Conservation (phyloP, 1,140 invertebrate species). For the Drosophila pallidifrons region DNA sequence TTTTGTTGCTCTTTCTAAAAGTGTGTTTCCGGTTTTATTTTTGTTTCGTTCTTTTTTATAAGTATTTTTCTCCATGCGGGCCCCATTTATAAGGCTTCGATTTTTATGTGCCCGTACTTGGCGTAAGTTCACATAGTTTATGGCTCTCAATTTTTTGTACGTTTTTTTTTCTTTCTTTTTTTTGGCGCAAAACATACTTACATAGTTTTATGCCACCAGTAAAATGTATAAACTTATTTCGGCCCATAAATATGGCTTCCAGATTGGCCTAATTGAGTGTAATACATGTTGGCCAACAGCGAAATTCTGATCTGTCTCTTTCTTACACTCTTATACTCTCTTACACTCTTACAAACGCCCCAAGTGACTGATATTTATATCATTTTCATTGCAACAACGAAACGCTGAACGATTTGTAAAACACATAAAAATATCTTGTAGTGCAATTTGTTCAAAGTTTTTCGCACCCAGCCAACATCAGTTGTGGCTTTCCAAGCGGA, state of each 20-base stretch:
- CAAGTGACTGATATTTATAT: constrained; percentile 53
- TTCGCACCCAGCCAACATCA: neutral
- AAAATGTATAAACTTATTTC: constrained; percentile 73
- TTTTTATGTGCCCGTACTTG: constrained; percentile 61
- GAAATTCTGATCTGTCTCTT: constrained; percentile 1
- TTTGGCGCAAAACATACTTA: constrained; percentile 15
- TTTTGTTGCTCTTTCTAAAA: no score
- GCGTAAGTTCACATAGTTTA: constrained; percentile 63
- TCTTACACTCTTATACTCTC: neutral
- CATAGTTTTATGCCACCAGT: constrained; percentile 44
- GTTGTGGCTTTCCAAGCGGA: constrained; percentile 5
- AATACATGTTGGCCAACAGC: constrained; percentile 63
- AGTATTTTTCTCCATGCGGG: constrained; percentile 40
- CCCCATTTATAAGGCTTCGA: constrained; percentile 76
- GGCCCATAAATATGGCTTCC: constrained; percentile 70
- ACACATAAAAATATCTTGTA: constrained; percentile 55
- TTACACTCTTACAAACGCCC: constrained; percentile 14
- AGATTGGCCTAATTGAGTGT: constrained; percentile 79
- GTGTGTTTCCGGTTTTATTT: no score
- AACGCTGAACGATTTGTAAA: constrained; percentile 63
- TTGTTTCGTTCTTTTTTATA: neutral
- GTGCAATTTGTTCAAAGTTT: constrained; percentile 39
- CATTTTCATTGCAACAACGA: constrained; percentile 64
- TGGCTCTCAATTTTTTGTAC: constrained; percentile 40
- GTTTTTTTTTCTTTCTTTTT: constrained; percentile 13